phyloP scores from a whole-genome alignment of 2,797 vertebrate genomes.

The Zenarchopterus dispar region DNA sequence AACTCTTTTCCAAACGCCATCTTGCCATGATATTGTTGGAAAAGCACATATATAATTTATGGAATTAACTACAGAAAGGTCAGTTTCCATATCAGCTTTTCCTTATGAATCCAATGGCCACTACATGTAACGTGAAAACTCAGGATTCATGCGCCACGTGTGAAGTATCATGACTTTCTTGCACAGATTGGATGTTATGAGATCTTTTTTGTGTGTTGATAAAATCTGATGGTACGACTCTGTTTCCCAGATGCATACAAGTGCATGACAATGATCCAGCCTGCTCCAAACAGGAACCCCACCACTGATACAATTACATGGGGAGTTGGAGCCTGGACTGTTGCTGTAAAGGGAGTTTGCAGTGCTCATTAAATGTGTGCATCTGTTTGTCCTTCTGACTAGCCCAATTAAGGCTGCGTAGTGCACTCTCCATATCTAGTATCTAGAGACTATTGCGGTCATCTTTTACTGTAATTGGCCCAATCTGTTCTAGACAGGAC shows the following conservation, averaged over 20 bases:
- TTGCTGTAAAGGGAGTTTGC: constrained; percentile 3
- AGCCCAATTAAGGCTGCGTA: constrained; percentile 17
- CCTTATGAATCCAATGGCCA: too few species aligned
- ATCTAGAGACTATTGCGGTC: constrained; percentile 24
- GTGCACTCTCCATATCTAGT: not conserved
- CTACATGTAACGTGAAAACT: too few species aligned
- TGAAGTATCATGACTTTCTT: too few species aligned
- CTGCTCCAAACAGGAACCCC: not conserved
- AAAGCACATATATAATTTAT: too few species aligned
- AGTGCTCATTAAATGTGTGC: constrained; percentile 21
- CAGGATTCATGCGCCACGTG: too few species aligned
- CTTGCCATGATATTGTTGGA: too few species aligned
- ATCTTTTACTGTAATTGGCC: constrained; percentile 35
- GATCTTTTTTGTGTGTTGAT: too few species aligned
- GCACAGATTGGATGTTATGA: too few species aligned
- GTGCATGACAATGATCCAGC: not conserved
- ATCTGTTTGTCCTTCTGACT: constrained; percentile 20
- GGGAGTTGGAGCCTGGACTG: not conserved
- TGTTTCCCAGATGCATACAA: not conserved
- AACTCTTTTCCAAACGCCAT: too few species aligned
- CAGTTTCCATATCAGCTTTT: too few species aligned
- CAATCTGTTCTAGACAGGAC: not conserved
- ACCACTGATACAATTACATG: not conserved
- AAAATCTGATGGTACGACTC: too few species aligned
- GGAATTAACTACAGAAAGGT: too few species aligned